Base-by-base conservation (phyloP, 53 echinoderm and acorn worm genomes). In the Pentamera pediparva region DNA sequence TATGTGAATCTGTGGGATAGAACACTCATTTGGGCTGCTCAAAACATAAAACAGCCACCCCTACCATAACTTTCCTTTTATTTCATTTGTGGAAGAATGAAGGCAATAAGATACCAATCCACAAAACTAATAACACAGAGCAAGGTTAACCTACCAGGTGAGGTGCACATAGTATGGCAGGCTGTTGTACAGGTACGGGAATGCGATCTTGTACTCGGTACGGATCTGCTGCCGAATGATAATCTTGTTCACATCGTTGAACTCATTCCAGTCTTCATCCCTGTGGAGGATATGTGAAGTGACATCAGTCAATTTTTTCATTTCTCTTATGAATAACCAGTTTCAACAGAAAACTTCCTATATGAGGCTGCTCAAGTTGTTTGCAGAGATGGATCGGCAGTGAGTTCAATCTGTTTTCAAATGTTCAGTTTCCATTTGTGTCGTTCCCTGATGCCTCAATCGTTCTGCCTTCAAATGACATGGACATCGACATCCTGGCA, bases 191-290 rank as follows among this genome's bases (percentile, higher is more conserved):
- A 98, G 98, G 62, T 98, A 98, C 0, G 96, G 98, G 51, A 98
- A 98, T 12, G 98, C 98, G 25, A 98, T 98, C 87, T 86, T 92
- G 81, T 98, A 98, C 78, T 98, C 98, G 33, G 98, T 98, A 15
- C 98, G 72, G 65, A 98, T 98, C 84, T 98, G 98, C 47, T 98
- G 98, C 28, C 98, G 51, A 81, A 98, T 98, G 86, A 98, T 98
- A 59, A 98, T 98, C 85, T 92, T 98, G 82, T 98, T 98, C 27
- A 98, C 86, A 18, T 98, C 92, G 37, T 98, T 96, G 79, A 92
- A 98, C 60, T 98, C 98, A 75, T 98, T 98, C 98, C 98, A 98
- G 57, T 98, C 98, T 71, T 98, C 88, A 75, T 88, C 88, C 53
- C 88, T 88, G 70, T 25, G 43, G 69, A 63, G 26, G 29, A 26